Evolutionary conservation across 2,888 invertebrate genomes (phyloP), one percentile per base, ranked within the genome.

Genomic region (Trachelus troglodyta): DNA sequence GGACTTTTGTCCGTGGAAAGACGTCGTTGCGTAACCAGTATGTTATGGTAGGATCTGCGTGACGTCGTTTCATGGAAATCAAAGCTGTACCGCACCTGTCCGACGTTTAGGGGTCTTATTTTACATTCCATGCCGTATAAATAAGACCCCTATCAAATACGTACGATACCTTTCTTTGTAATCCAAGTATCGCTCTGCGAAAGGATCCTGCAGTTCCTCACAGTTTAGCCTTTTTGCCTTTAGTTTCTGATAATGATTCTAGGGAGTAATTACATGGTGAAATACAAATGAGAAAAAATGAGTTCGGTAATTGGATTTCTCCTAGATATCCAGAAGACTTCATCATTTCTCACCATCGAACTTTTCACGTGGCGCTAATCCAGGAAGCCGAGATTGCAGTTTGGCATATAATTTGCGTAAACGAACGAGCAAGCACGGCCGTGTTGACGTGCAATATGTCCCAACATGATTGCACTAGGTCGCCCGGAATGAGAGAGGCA

Each of bases 381-480:
- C 56, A 56, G 56, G 9, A 56, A 23, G 9, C 56, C 23, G 56
- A 56, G 56, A 56, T 56, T 56, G 56, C 81, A 84, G 82, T 88
- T 90, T 90, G 91, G 90, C 90, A 91, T 90, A 90, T 91, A 87
- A 90, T 91, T 90, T 90, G 88, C 83, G 87, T 83, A 87, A 90
- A 91, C 87, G 90, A 90, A 91, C 88, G 91, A 91, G 88, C 87
- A 83, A 85, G 84, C 87, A 85, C 82, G 83, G 81, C 80, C 87
- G 86, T 86, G 90, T 89, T 91, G 91, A 91, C 90, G 89, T 89
- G 90, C 88, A 89, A 91, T 91, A 90, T 90, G 90, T 91, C 88
- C 85, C 83, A 80, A 83, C 84, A 84, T 85, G 83, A 84, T 85
- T 85, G 83, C 81, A 79, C 75, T 35, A 74, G 15, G 56, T 69